phyloP scores from a whole-genome alignment of 1,140 invertebrate species.

The Schmidtea mediterranea region DNA sequence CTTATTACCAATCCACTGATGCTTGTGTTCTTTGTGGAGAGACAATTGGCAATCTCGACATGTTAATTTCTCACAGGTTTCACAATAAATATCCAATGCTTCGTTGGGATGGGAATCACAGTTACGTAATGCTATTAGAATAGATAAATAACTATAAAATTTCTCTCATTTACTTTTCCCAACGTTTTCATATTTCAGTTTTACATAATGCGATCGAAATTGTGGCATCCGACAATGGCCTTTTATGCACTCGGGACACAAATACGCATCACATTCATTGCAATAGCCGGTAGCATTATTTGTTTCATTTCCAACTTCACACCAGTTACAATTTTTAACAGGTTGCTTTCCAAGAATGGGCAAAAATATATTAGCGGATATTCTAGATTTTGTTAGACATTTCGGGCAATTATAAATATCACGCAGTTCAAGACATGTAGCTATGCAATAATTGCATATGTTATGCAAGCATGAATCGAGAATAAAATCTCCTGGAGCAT shows the following conservation, averaged over 20 bases:
- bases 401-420: too few species aligned
- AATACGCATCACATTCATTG: background rate
- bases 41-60: background rate
- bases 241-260: constrained; percentile 1
- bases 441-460: too few species aligned
- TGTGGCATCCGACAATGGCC: background rate
- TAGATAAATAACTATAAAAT: too few species aligned
- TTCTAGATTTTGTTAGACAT: too few species aligned
- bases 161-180: too few species aligned
- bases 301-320: background rate
- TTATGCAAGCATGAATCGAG: too few species aligned
- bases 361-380: too few species aligned
- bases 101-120: constrained; percentile 1
- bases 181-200: background rate
- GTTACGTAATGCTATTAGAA: too few species aligned
- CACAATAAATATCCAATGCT: background rate
- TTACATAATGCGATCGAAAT: background rate
- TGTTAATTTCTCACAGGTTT: background rate
- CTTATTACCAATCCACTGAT: background rate
- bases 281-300: background rate
- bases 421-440: too few species aligned
- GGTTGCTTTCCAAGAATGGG: too few species aligned
- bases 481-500: too few species aligned
- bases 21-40: background rate
- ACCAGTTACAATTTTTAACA: background rate